phyloP scores from a whole-genome alignment of 2,113 vertebrate species.

The Mohoua ochrocephala region DNA sequence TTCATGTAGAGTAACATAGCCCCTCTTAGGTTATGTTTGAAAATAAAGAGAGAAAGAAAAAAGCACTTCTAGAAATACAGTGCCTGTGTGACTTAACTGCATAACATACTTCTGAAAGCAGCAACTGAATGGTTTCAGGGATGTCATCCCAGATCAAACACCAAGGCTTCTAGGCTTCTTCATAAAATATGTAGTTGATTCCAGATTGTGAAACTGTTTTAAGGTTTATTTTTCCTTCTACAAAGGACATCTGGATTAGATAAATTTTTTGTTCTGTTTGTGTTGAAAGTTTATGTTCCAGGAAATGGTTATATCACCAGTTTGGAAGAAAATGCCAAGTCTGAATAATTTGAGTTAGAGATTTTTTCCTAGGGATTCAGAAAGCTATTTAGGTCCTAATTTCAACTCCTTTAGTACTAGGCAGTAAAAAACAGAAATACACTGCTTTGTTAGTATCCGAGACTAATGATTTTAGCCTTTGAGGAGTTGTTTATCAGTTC shows the following conservation, averaged over 20 bases:
- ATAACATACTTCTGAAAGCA: background rate
- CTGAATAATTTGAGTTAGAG: background rate
- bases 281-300: slow-evolving; percentile 3
- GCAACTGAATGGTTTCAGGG: background rate
- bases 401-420: background rate
- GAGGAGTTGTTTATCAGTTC: background rate
- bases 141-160: background rate
- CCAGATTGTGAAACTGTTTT: background rate
- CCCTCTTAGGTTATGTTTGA: background rate
- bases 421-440: background rate
- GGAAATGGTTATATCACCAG: slow-evolving; percentile 7
- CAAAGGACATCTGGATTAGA: slow-evolving; percentile 21
- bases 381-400: background rate
- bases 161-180: background rate
- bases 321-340: background rate
- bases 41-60: background rate
- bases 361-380: background rate
- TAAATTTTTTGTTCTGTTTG: background rate
- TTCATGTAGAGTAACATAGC: background rate
- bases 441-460: background rate
- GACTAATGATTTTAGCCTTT: background rate
- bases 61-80: background rate
- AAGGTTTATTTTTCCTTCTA: background rate
- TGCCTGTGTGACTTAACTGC: background rate
- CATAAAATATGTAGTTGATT: background rate